phyloP scores from a whole-genome alignment of 2,888 invertebrate genomes.

The Dryocosmus kuriphilus region DNA sequence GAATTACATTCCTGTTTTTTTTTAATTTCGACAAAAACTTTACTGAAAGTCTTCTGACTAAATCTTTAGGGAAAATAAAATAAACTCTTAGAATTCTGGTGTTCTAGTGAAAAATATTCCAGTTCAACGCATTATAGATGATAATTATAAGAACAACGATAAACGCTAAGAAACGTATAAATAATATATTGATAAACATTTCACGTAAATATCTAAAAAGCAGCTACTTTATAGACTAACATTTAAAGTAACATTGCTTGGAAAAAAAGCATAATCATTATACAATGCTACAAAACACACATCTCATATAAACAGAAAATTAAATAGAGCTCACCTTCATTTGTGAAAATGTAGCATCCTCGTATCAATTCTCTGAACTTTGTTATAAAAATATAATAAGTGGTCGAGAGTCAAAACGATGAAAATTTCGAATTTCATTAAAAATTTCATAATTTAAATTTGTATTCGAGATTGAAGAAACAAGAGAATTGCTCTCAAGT shows the following conservation, averaged over 20 bases:
- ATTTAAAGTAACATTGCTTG: neutral
- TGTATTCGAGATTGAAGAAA: too few species aligned
- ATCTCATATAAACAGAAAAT: neutral
- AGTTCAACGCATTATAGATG: neutral
- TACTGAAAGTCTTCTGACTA: neutral
- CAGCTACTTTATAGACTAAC: neutral
- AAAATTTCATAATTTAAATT: too few species aligned
- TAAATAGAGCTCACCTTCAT: constrained; percentile 4
- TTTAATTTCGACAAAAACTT: neutral
- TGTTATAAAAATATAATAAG: too few species aligned
- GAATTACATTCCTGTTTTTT: too few species aligned
- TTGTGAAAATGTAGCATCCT: neutral
- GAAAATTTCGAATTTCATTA: too few species aligned
- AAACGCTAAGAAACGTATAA: neutral
- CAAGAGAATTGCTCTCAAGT: too few species aligned
- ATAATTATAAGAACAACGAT: neutral
- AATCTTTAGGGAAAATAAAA: neutral
- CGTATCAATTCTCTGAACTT: neutral
- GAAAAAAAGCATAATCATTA: neutral
- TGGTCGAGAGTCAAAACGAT: too few species aligned
- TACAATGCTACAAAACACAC: neutral
- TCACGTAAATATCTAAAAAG: neutral
- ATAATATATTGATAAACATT: neutral
- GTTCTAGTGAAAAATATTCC: neutral
- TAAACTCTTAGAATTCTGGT: neutral